Evolutionary conservation across 1,140 invertebrate genomes (phyloP), one percentile per base, ranked within the genome.

Genomic region (Pogonognathellus flavescens): DNA sequence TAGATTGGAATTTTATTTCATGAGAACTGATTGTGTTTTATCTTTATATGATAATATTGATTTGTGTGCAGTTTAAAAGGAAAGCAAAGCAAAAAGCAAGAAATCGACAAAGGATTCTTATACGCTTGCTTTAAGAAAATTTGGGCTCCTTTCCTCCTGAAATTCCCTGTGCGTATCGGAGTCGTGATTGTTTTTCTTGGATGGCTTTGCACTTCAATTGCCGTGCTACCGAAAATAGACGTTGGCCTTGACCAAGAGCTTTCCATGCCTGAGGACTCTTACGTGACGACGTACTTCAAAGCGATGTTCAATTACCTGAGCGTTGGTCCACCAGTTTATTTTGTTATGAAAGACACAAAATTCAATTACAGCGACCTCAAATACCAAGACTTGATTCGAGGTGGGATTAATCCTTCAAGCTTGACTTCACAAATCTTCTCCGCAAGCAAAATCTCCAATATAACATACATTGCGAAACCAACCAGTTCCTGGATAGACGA

Each of bases 401-500:
- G 95, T 14, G 93, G 93, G 5, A 80, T 84, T 16, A 55, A 85
- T 66, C 66, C 84, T 14, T 84, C 72, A 16, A 88, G 87, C n/a
- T 55, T 89, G 16, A 86, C 84, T 0, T 85, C 84, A n/a, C 88
- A 88, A 76, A 82, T 89, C 10, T 88, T 85, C 66, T 59, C 84
- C 0, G 88, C 88, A 2, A 87, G 86, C 88, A 86, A 85, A 92
- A 91, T 14, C 92, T 91, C 88, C 88, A 90, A 25, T 66, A 90
- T 57, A 86, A 90, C 85, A 91, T 92, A n/a, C 87, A 95, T 99
- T 87, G 96, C 96, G 0, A 94, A 95, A 87, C 94, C 95, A 20
- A 93, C 97, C 0, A 94, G 94, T 16, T 97, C 96, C 55, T 99
- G 98, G 98, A 90, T 99, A 66, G 98, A 99, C 90, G 98, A 99